Percentiles rank a stretch among this genome's conserved stretches.
These are phyloP conservation scores for Oligia latruncula DNA, from an alignment of 2,888 invertebrate species.

Conservation along the genomic window DNA sequence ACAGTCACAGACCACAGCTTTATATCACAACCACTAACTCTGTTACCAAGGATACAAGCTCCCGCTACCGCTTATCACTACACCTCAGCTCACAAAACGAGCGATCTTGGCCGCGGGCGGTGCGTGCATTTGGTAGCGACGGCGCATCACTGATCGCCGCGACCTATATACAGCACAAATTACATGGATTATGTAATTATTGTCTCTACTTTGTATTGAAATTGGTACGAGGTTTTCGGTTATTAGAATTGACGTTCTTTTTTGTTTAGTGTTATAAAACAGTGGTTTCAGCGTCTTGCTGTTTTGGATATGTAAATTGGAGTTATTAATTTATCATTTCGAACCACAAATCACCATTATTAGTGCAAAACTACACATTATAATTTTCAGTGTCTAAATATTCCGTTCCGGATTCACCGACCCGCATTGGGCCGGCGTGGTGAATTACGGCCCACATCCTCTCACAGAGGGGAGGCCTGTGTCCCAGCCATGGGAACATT, in stretches of 20 bases:
- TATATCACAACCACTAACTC: not conserved
- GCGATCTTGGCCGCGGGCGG: constrained; percentile 63
- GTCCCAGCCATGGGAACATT: no score
- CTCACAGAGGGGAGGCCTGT: no score
- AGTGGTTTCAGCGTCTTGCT: no score
- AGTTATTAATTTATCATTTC: not conserved
- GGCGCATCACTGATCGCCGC: constrained; percentile 67
- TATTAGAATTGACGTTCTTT: constrained; percentile 19
- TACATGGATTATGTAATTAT: constrained; percentile 67
- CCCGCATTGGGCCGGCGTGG: no score
- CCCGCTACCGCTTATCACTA: constrained; percentile 45
- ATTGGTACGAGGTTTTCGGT: constrained; percentile 42
- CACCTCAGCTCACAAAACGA: constrained; percentile 21
- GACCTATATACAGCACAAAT: constrained; percentile 70
- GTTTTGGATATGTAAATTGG: not conserved
- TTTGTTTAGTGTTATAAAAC: not conserved
- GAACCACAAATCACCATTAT: no score
- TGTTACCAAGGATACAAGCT: not conserved
- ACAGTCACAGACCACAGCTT: not conserved
- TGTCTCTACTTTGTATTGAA: constrained; percentile 47
- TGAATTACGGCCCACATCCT: no score
- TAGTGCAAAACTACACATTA: not conserved
- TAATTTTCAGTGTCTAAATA: not conserved
- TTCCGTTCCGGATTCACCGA: no score
- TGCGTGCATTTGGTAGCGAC: constrained; percentile 71